phyloP scores from a whole-genome alignment of 2,888 invertebrate species.

The Scotopteryx bipunctaria region DNA sequence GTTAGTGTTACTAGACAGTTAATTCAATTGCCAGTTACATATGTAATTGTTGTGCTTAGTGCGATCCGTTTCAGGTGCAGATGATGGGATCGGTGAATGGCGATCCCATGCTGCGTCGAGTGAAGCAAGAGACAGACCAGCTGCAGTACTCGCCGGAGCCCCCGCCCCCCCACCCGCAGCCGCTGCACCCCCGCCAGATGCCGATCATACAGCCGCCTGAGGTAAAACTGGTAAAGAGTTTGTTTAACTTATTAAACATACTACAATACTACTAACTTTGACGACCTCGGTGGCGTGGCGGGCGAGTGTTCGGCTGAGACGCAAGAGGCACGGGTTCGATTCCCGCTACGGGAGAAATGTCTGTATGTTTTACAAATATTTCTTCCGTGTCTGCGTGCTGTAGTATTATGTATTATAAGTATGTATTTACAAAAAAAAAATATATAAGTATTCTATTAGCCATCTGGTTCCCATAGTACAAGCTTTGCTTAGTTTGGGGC shows the following conservation, averaged over 20 bases:
- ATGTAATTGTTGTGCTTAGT: conserved; percentile 29
- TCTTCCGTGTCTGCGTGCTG: too few species aligned
- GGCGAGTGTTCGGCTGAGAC: too few species aligned
- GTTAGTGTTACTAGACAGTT: background rate
- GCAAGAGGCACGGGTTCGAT: too few species aligned
- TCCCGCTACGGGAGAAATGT: too few species aligned
- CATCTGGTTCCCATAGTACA: too few species aligned
- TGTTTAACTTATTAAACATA: conserved; percentile 13
- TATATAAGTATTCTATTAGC: too few species aligned
- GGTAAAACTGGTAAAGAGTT: conserved; percentile 45
- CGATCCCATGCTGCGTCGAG: conserved; percentile 69
- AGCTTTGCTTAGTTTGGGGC: too few species aligned
- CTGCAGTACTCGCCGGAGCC: conserved; percentile 83
- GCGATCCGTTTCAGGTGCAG: conserved; percentile 80
- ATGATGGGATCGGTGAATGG: conserved; percentile 86
- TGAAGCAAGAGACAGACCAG: conserved; percentile 76
- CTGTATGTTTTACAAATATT: too few species aligned
- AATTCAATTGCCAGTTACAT: conserved; percentile 13
- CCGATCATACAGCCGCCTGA: conserved; percentile 66
- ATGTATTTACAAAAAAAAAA: too few species aligned
- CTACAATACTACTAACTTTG: too few species aligned
- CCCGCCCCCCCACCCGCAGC: conserved; percentile 78
- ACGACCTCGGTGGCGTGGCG: too few species aligned
- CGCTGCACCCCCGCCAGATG: conserved; percentile 76
- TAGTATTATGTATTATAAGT: too few species aligned